A percentile compares a stretch with the other conserved stretches of the same genome.
phyloP scores from a whole-genome alignment of 2,113 vertebrate species.

The Nothocercus julius region DNA sequence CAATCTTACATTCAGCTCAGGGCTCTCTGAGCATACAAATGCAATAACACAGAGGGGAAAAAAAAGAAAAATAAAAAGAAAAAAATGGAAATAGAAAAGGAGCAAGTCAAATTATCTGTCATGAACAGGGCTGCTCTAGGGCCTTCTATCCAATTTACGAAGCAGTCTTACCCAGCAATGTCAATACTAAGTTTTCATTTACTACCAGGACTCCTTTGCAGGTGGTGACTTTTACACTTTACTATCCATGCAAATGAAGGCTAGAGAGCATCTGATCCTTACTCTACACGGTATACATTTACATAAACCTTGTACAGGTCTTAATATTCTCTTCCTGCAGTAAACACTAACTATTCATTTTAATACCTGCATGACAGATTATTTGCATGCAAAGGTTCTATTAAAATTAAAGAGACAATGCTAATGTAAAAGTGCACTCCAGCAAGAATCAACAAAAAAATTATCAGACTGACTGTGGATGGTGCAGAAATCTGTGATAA shows the following conservation, averaged over 20 bases:
- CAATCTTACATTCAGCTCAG: not conserved
- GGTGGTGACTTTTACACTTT: not conserved
- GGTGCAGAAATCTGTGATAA: not conserved
- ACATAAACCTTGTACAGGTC: not conserved
- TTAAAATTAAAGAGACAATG: not conserved
- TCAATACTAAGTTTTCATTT: not conserved
- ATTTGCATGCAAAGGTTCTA: not conserved
- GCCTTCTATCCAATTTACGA: not conserved
- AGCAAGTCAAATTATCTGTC: not conserved
- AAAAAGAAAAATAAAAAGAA: rapidly evolving
- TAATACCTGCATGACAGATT: not conserved
- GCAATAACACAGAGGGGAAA: not conserved
- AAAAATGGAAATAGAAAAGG: not conserved
- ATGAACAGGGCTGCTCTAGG: not conserved
- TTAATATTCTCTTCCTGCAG: not conserved
- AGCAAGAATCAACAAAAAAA: not conserved
- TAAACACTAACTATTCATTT: not conserved
- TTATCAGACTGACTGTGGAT: not conserved
- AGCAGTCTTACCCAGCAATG: not conserved
- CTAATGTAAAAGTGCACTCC: not conserved
- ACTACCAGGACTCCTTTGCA: not conserved
- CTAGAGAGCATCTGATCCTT: not conserved
- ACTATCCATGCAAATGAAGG: not conserved
- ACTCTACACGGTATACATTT: not conserved
- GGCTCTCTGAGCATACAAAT: not conserved